Percentiles rank a stretch among this genome's conserved stretches.
These are phyloP conservation scores for Eutrigla gurnardus DNA, from an alignment of 2,797 vertebrate species.

Conservation along the genomic window DNA sequence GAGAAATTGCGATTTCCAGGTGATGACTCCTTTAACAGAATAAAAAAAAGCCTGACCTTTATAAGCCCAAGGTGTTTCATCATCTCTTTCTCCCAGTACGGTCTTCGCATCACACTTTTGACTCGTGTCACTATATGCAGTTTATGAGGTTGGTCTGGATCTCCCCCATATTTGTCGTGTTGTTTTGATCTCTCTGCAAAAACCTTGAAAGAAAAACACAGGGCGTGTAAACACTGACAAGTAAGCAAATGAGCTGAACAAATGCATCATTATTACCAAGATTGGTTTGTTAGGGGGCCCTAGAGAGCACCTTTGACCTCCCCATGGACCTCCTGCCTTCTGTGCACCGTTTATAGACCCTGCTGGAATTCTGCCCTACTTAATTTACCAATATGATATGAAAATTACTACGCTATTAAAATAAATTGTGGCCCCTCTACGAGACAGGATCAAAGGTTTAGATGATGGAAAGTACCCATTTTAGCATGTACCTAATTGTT, in stretches of 20 bases:
- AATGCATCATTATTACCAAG: background rate
- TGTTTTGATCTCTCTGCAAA: constrained; percentile 88
- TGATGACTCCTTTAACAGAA: no score
- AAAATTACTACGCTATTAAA: background rate
- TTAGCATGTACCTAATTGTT: no score
- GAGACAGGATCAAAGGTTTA: background rate
- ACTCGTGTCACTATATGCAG: constrained; percentile 92
- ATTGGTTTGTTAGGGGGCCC: background rate
- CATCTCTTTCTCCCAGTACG: constrained; percentile 94
- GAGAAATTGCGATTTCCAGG: no score
- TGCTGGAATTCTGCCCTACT: background rate
- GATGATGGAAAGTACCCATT: background rate
- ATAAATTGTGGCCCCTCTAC: background rate
- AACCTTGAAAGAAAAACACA: constrained; percentile 76
- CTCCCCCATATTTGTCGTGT: constrained; percentile 92
- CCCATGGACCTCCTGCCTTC: background rate
- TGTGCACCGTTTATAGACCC: background rate
- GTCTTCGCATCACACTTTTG: constrained; percentile 85
- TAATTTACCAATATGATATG: constrained; percentile 1
- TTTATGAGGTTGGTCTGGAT: constrained; percentile 94
- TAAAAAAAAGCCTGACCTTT: constrained; percentile 81
- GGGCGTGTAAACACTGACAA: background rate
- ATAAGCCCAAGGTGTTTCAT: constrained; percentile 87
- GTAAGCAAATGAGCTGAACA: background rate
- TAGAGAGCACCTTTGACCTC: no score